Evolutionary conservation across 2,113 vertebrate species (phyloP).

Genomic region (Ariopsis seemanni): DNA sequence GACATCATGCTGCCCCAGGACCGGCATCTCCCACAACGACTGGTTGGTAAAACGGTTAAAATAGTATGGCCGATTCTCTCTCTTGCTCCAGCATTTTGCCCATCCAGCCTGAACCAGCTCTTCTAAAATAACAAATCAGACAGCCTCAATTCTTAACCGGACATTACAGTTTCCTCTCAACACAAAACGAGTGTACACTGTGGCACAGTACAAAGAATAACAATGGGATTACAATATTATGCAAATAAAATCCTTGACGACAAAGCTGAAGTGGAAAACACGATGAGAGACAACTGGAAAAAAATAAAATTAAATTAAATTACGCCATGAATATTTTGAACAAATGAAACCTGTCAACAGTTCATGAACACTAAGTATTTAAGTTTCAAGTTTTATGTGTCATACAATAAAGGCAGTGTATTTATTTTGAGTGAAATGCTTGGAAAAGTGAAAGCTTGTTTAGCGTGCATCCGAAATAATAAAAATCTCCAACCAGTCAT

Average conservation of each 20-base stretch:
- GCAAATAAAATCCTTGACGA: not conserved
- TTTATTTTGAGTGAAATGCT: not conserved
- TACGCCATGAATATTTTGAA: not conserved
- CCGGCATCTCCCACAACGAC: slow-evolving; percentile 97
- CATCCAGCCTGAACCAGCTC: slow-evolving; percentile 96
- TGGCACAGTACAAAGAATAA: not conserved
- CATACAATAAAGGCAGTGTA: not conserved
- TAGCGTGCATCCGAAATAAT: no score
- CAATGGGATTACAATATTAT: not conserved
- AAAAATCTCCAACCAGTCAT: not conserved
- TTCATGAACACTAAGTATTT: not conserved
- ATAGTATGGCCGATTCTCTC: slow-evolving; percentile 94
- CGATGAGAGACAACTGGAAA: not conserved
- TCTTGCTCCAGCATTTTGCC: slow-evolving; percentile 98
- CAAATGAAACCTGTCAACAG: not conserved
- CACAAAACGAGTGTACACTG: not conserved
- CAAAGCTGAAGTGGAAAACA: not conserved
- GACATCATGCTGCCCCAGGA: slow-evolving; percentile 94
- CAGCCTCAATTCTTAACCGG: not conserved
- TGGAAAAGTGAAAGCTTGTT: not conserved
- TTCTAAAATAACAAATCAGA: slow-evolving; percentile 70
- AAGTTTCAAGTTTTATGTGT: no score
- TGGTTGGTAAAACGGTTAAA: slow-evolving; percentile 99
- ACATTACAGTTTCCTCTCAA: not conserved
- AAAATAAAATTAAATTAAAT: not conserved